Conservation (phyloP, 2,888 invertebrate genomes). For the Byasa hedistus region DNA sequence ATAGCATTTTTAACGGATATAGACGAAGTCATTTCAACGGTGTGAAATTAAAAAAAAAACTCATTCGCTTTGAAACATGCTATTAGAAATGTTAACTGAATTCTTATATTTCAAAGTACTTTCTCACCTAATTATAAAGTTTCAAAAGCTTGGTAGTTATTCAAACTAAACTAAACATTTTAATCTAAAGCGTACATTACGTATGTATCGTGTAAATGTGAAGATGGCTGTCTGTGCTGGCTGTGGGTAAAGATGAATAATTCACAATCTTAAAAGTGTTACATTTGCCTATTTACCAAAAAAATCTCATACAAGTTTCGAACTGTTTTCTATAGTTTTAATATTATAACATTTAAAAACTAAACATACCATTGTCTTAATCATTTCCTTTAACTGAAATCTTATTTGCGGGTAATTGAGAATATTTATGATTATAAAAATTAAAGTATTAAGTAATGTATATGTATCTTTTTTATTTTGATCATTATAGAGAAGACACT, state of each 20-base stretch:
- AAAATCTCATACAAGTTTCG: slow-evolving; percentile 7
- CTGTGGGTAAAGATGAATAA: slow-evolving; percentile 15
- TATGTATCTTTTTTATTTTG: too few species aligned
- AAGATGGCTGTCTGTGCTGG: slow-evolving; percentile 14
- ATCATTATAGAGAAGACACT: too few species aligned
- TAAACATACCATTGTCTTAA: too few species aligned
- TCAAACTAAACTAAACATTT: not conserved
- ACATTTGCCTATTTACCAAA: slow-evolving; percentile 16
- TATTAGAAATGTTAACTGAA: too few species aligned
- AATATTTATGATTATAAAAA: too few species aligned
- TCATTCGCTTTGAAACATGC: too few species aligned
- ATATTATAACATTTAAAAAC: too few species aligned
- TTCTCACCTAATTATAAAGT: not conserved
- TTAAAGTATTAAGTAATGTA: too few species aligned
- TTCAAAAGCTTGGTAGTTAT: not conserved
- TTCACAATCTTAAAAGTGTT: slow-evolving; percentile 19
- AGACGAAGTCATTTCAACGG: slow-evolving; percentile 9
- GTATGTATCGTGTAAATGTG: slow-evolving; percentile 27
- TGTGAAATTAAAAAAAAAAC: not conserved
- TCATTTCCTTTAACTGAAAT: too few species aligned
- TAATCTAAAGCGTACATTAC: slow-evolving; percentile 6
- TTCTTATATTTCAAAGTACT: not conserved
- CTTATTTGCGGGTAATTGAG: too few species aligned
- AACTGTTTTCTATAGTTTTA: slow-evolving; percentile 1
- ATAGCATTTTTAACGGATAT: slow-evolving; percentile 28